These are phyloP conservation scores for Brevimyrus niger DNA, from an alignment of 2,113 vertebrate species.

Conservation along the genomic window DNA sequence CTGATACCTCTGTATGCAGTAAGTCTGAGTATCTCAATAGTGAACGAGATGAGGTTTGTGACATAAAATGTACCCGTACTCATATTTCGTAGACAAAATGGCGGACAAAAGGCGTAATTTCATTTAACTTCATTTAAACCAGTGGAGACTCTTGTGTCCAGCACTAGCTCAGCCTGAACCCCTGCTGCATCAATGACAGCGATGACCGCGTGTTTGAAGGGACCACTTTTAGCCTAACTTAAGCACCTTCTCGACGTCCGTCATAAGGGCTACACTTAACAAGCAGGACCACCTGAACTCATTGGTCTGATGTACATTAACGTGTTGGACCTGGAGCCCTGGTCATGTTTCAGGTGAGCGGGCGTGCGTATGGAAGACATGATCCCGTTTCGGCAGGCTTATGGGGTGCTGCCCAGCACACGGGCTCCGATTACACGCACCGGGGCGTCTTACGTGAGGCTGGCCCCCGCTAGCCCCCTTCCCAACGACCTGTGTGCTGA, in stretches of 20 bases:
- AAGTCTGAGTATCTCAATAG: background rate
- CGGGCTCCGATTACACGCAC: background rate
- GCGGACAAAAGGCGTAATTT: background rate
- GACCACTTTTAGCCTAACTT: background rate
- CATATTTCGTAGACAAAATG: background rate
- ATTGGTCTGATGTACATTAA: background rate
- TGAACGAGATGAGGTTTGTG: background rate
- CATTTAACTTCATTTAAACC: background rate
- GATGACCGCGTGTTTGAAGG: background rate
- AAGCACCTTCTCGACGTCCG: background rate
- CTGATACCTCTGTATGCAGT: background rate
- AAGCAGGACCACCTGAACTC: background rate
- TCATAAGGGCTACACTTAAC: background rate
- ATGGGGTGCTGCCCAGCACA: background rate
- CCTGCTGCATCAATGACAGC: background rate
- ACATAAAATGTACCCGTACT: background rate
- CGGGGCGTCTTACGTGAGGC: background rate
- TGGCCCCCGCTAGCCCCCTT: background rate
- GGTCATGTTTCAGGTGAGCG: background rate
- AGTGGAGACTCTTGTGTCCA: background rate
- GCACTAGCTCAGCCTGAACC: background rate
- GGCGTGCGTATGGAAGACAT: background rate
- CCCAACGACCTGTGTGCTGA: background rate
- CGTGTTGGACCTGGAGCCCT: background rate
- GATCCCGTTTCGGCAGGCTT: background rate